Evolutionary conservation across 2,797 vertebrate species (phyloP).

Genomic region (Sylvia borin): DNA sequence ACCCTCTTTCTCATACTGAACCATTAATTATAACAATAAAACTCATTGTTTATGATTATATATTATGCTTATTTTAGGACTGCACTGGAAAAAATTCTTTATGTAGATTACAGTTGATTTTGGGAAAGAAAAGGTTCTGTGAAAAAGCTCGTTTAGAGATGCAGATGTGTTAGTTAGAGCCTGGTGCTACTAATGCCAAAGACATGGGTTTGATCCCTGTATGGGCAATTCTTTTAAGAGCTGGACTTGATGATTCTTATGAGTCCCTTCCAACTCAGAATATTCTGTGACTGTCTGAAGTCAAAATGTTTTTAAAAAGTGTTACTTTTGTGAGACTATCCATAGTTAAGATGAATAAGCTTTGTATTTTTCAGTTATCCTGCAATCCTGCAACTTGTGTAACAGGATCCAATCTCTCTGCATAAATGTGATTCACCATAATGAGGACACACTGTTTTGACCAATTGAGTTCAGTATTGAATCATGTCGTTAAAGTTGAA

Average conservation of each 20-base stretch:
- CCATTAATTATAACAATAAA: not conserved
- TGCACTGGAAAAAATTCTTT: not conserved
- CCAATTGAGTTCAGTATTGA: not conserved
- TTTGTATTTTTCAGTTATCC: not conserved
- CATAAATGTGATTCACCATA: not conserved
- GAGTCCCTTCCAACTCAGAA: not conserved
- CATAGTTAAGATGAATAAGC: not conserved
- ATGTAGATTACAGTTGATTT: not conserved
- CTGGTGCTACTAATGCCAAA: not conserved
- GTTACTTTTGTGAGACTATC: not conserved
- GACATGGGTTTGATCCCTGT: not conserved
- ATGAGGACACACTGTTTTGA: not conserved
- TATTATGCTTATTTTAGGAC: not conserved
- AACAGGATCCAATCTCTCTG: not conserved
- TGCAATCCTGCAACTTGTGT: not conserved
- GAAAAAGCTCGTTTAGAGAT: not conserved
- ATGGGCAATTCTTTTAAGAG: not conserved
- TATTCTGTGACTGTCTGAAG: not conserved
- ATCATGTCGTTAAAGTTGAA: not conserved
- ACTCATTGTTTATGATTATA: not conserved
- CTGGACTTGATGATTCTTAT: not conserved
- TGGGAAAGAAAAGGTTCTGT: not conserved
- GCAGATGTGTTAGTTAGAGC: not conserved
- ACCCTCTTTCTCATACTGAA: not conserved
- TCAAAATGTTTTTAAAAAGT: not conserved